phyloP scores from a whole-genome alignment of 2,797 vertebrate species.

The Amblyraja radiata region DNA sequence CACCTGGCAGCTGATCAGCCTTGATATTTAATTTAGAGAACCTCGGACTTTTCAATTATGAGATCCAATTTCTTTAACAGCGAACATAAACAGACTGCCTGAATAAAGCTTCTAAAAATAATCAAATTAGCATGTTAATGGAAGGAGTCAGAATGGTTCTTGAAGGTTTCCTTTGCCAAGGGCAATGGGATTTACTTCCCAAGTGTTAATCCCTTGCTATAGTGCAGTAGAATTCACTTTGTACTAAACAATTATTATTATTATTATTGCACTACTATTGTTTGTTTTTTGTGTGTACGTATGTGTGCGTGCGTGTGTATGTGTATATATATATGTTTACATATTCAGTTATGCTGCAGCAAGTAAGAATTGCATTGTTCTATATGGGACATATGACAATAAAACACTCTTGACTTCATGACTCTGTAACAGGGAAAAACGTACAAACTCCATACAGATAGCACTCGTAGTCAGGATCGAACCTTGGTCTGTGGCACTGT shows the following conservation, averaged over 20 bases:
- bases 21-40: neutral
- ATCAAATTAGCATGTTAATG: neutral
- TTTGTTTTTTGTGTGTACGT: too few relatives aligned
- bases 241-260: neutral
- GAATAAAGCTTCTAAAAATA: neutral
- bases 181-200: neutral
- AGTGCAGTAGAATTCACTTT: neutral
- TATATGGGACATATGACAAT: too few relatives aligned
- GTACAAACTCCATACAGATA: too few relatives aligned
- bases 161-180: neutral
- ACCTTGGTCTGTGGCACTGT: too few relatives aligned
- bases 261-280: too few relatives aligned
- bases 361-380: too few relatives aligned
- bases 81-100: neutral
- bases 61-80: neutral
- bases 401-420: too few relatives aligned
- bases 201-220: neutral
- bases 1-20: neutral
- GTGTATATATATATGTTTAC: too few relatives aligned
- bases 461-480: too few relatives aligned
- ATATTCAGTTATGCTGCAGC: too few relatives aligned
- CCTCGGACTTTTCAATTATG: neutral
- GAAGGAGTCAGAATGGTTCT: neutral
- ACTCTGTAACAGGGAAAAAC: too few relatives aligned
- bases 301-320: too few relatives aligned